Evolutionary conservation across 2,888 invertebrate species (phyloP).

Genomic region (Troides oblongomaculatus): DNA sequence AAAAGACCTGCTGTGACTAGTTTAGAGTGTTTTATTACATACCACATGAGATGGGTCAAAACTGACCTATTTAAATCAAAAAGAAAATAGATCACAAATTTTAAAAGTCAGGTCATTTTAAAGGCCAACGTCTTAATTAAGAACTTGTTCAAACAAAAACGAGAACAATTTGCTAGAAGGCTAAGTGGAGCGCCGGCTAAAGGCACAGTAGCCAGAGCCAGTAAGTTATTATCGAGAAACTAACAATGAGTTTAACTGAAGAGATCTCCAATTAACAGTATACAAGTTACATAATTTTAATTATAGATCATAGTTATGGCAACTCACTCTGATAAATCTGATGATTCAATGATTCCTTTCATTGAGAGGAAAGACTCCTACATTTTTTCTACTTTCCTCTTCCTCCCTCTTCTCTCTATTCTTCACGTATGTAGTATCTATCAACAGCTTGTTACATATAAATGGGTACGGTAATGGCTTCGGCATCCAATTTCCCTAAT

Average conservation of each 20-base stretch:
- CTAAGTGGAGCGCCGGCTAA: conserved; percentile 8
- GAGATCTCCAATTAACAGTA: too few relatives aligned
- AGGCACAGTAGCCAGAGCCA: not conserved
- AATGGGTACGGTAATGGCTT: conserved; percentile 8
- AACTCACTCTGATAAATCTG: too few relatives aligned
- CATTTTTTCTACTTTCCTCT: not conserved
- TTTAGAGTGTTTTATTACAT: too few relatives aligned
- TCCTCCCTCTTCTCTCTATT: not conserved
- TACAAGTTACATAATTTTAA: too few relatives aligned
- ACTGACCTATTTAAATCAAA: too few relatives aligned
- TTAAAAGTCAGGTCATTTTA: conserved; percentile 14
- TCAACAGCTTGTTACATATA: not conserved
- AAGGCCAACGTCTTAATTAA: conserved; percentile 23
- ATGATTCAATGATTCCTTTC: too few relatives aligned
- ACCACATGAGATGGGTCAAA: too few relatives aligned
- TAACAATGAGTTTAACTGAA: too few relatives aligned
- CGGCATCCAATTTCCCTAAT: conserved; percentile 17
- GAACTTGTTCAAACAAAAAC: conserved; percentile 18
- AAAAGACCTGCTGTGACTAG: too few relatives aligned
- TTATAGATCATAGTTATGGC: too few relatives aligned
- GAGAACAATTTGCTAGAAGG: conserved; percentile 12
- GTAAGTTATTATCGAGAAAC: conserved; percentile 7
- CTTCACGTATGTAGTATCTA: not conserved
- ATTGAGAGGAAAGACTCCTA: too few relatives aligned
- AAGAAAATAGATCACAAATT: not conserved